Base-by-base conservation (phyloP, 2,888 invertebrate genomes). In the Pecten maximus region DNA sequence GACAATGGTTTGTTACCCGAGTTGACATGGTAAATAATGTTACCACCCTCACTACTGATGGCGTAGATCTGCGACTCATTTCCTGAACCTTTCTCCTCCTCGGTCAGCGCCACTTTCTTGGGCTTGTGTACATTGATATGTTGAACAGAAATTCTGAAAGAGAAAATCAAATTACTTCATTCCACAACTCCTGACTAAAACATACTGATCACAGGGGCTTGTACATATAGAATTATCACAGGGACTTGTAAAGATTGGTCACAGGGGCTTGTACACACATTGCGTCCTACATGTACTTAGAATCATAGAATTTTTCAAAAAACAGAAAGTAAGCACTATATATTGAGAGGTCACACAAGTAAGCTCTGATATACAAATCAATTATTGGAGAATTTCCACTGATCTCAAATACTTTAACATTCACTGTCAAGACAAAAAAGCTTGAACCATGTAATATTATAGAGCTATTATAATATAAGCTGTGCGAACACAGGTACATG, bases 11-110 rank as follows among this genome's bases (percentile, higher is more conserved):
- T 92, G 23, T 91, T 91, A 19, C 94, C 94, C 89, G 96, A 94
- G 94, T 97, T 97, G 92, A 97, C 96, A 93, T 97, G 97, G 94
- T 97, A 97, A 90, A 97, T 96, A 6, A 98, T 98, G 94, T 98
- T 98, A 0, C 98, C 98, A 94, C 98, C 98, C 44, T 98, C 98
- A 87, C 98, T 98, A 95, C 98, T 98, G 87, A 98, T 98, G 0
- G 98, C 98, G 95, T 98, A 98, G 23, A 98, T 98, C 95, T 98
- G 98, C 15, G 97, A 95, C 94, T 97, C 97, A 10, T 94, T 86
- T 54, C 93, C 92, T n/a, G 95, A 94, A 19, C 94, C 95, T 6
- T 94, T 94, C 23, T 93, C 94, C 54, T 92, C 93, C 12, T 93
- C 93, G 35, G 96, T 95, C 50, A 96, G 89, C n/a, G 94, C 91